Evolutionary conservation across 1,140 invertebrate species (phyloP), one percentile per base, ranked within the genome.

Genomic region (Penaeus chinensis): DNA sequence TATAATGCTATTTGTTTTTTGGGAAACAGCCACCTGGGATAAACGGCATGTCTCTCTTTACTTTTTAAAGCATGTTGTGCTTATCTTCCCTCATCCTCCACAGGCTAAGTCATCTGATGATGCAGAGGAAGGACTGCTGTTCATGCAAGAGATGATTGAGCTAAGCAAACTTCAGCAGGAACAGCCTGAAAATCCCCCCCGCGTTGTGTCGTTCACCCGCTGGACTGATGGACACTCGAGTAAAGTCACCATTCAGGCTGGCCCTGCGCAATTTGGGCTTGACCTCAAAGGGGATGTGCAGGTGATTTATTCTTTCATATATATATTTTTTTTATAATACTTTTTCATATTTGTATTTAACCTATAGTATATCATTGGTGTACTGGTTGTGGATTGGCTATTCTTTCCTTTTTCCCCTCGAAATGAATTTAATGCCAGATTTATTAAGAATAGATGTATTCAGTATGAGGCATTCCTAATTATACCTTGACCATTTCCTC

Each of bases 101-200:
- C 91, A 98, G 97, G 98, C 98, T 19, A 95, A 95, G 91, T 95
- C 95, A 76, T 93, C 95, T 20, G 95, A 95, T 90, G 96, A 98
- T 91, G 98, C 97, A 3, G 96, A 98, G 91, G 96, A 99, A 93
- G 98, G 98, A 0, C 92, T 98, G 37, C 93, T 96, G 54, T 99
- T 99, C 91, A 99, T 99, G 97, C 96, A 98, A 91, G 98, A 99
- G 93, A 99, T 99, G 97, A 95, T 98, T 16, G 96, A 98, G 92
- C 92, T 98, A 71, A 97, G 96, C 61, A 96, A 96, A 91, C 92
- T 94, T 85, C 95, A 96, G 91, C 91, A 93, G 20, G 93, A 95
- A 87, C 93, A 94, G 90, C 92, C 94, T n/a, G 93, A 95, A 89
- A 93, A 94, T 22, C 93, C 94, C 66, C 93, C 94, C 32, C 92